Evolutionary conservation across 2,888 invertebrate species (phyloP).

Genomic region (Ophraella communa): DNA sequence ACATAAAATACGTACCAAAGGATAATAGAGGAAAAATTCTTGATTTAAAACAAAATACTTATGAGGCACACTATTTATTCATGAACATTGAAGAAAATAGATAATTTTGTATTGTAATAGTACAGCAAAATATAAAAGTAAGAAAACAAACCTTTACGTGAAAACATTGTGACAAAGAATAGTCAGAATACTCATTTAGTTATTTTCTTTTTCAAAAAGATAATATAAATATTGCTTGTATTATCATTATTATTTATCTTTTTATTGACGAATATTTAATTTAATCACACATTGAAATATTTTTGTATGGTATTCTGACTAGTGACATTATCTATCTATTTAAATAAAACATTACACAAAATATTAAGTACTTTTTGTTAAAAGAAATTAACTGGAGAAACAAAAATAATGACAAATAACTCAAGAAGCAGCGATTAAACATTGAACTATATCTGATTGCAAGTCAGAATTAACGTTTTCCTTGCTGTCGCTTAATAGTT

Average conservation of each 20-base stretch:
- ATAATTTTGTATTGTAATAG: slow-evolving; percentile 18
- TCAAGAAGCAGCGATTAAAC: slow-evolving; percentile 49
- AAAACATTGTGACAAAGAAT: slow-evolving; percentile 6
- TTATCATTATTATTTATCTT: too few species aligned
- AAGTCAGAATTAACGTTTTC: slow-evolving; percentile 65
- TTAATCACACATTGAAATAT: too few species aligned
- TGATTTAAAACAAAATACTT: slow-evolving; percentile 26
- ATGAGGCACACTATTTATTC: slow-evolving; percentile 39
- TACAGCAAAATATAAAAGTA: slow-evolving; percentile 29
- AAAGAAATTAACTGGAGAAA: slow-evolving; percentile 28
- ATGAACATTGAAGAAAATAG: slow-evolving; percentile 41
- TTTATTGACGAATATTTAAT: too few species aligned
- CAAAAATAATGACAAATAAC: too few species aligned
- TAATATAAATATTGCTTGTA: neutral
- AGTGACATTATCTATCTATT: slow-evolving; percentile 15
- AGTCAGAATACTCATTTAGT: slow-evolving; percentile 15
- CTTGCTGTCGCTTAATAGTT: slow-evolving; percentile 73
- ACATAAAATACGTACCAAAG: slow-evolving; percentile 34
- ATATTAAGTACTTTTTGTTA: slow-evolving; percentile 26
- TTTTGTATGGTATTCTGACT: slow-evolving; percentile 20
- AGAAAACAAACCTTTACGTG: slow-evolving; percentile 25
- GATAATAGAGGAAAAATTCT: slow-evolving; percentile 15
- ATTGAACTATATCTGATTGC: slow-evolving; percentile 58
- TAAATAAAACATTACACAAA: slow-evolving; percentile 27
- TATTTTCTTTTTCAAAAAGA: neutral